phyloP scores from a whole-genome alignment of 2,113 vertebrate genomes.

The Salminus brasiliensis region DNA sequence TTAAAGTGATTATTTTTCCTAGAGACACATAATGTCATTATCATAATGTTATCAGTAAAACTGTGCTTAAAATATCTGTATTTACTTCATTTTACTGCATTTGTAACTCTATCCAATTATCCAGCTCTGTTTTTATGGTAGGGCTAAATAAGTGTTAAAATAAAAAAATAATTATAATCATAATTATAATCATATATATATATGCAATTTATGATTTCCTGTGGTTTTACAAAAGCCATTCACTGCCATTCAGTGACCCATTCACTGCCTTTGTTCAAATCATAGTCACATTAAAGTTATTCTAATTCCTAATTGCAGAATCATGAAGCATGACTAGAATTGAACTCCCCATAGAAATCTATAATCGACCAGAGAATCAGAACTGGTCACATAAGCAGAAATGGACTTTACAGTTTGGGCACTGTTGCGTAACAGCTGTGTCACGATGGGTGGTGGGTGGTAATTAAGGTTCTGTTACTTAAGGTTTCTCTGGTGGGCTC shows the following conservation, averaged over 20 bases:
- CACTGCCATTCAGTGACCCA: neutral
- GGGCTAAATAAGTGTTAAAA: too few species aligned
- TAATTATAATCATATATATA: too few species aligned
- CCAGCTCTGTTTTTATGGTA: too few species aligned
- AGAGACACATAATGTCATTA: too few species aligned
- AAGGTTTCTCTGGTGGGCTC: conserved; percentile 28
- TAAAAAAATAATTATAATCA: too few species aligned
- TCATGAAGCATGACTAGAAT: neutral
- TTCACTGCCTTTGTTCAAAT: neutral
- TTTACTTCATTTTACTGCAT: too few species aligned
- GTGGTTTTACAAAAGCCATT: neutral
- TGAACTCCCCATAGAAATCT: neutral
- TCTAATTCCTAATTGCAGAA: neutral
- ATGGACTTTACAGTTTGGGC: conserved; percentile 43
- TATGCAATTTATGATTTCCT: neutral
- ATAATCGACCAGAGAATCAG: neutral
- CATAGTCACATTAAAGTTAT: neutral
- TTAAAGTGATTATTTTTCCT: too few species aligned
- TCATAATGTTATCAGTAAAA: too few species aligned
- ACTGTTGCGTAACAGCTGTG: conserved; percentile 2
- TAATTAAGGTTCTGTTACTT: conserved; percentile 32
- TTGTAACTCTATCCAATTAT: too few species aligned
- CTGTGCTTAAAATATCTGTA: too few species aligned
- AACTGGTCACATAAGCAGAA: conserved; percentile 48
- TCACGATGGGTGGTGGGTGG: conserved; percentile 8